phyloP scores from a whole-genome alignment of 1,140 invertebrate species.

The Sitobion miscanthi region DNA sequence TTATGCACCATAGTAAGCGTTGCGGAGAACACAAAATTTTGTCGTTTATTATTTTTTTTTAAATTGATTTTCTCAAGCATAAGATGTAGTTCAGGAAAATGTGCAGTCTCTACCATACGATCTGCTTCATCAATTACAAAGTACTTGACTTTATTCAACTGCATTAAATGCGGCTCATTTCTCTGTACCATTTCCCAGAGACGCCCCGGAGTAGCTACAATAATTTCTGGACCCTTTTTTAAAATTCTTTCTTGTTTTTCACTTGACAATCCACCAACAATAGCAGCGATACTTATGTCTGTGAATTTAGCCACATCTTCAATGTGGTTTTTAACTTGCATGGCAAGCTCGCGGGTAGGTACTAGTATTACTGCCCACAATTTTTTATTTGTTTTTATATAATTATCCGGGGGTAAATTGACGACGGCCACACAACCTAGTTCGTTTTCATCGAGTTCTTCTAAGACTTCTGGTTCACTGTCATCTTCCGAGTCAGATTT shows the following conservation, averaged over 20 bases:
- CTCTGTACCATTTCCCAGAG: constrained; percentile 90
- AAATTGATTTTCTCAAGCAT: constrained; percentile 83
- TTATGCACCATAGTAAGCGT: constrained; percentile 92
- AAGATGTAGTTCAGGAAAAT: constrained; percentile 90
- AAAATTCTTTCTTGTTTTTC: constrained; percentile 92
- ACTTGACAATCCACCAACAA: constrained; percentile 88
- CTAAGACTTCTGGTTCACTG: constrained; percentile 60
- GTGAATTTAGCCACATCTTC: constrained; percentile 82
- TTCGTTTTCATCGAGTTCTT: constrained; percentile 62
- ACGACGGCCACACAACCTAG: constrained; percentile 59
- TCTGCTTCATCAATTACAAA: constrained; percentile 98
- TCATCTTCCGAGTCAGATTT: constrained; percentile 61
- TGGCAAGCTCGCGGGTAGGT: constrained; percentile 93
- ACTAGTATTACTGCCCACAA: constrained; percentile 87
- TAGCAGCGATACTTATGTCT: constrained; percentile 74
- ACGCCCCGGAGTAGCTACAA: constrained; percentile 94
- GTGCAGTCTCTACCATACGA: constrained; percentile 95
- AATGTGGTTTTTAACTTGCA: constrained; percentile 91
- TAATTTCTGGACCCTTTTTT: constrained; percentile 83
- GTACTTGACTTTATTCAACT: constrained; percentile 74
- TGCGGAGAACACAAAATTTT: constrained; percentile 98
- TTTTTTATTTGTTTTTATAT: constrained; percentile 52
- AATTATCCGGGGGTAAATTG: constrained; percentile 59
- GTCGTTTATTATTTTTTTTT: constrained; percentile 71
- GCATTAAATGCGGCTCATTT: constrained; percentile 77